These are phyloP conservation scores for Trichopoda pennipes DNA, from an alignment of 2,888 invertebrate genomes.

Conservation along the genomic window DNA sequence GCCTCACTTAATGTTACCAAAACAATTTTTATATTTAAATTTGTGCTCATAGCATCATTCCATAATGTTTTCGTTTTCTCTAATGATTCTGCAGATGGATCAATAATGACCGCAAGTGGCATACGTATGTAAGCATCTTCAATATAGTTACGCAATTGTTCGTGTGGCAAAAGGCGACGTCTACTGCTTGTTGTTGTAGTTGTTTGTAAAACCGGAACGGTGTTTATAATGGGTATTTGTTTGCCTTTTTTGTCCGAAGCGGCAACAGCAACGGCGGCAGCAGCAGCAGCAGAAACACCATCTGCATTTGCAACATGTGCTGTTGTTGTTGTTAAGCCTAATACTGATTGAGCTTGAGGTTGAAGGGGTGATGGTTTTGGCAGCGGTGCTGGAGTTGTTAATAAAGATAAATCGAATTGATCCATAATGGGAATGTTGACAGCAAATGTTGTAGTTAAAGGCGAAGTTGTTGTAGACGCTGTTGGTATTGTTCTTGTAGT, in stretches of 20 bases:
- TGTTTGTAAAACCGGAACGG: constrained; percentile 34
- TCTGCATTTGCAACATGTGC: constrained; percentile 53
- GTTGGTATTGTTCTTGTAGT: constrained; percentile 32
- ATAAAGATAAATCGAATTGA: constrained; percentile 37
- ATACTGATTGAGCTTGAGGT: constrained; percentile 11
- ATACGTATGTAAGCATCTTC: constrained; percentile 81
- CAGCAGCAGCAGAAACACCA: constrained; percentile 47
- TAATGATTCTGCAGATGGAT: constrained; percentile 78
- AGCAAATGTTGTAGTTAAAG: constrained; percentile 20
- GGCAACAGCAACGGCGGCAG: constrained; percentile 47
- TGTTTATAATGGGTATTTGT: constrained; percentile 60
- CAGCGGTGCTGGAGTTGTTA: constrained; percentile 63
- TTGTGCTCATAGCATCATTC: constrained; percentile 79
- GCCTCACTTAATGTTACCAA: constrained; percentile 79
- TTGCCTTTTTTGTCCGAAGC: constrained; percentile 67
- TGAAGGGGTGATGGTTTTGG: not conserved
- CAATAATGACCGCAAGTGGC: constrained; percentile 80
- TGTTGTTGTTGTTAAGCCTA: constrained; percentile 44
- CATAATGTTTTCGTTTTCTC: constrained; percentile 79
- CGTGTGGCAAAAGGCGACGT: constrained; percentile 77
- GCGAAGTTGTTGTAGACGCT: constrained; percentile 31
- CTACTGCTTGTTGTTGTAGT: constrained; percentile 60
- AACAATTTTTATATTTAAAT: constrained; percentile 80
- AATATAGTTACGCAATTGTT: constrained; percentile 79
- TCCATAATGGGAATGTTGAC: constrained; percentile 28